Conservation (phyloP, 2,888 invertebrate species). For the Dichetophora obliterata region DNA sequence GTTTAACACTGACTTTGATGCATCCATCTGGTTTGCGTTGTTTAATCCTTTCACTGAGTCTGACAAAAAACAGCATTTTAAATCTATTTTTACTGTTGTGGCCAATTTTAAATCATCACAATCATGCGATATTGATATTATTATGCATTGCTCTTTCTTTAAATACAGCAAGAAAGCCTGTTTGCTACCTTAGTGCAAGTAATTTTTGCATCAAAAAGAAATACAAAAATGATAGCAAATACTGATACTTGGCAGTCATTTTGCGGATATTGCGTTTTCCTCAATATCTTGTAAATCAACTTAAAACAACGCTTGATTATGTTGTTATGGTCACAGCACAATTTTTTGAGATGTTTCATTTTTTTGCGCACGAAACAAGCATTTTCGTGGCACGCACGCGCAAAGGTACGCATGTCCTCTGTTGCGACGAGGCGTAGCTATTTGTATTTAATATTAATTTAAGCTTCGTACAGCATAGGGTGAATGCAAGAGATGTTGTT, state of each 20-base stretch:
- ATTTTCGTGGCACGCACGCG: not conserved
- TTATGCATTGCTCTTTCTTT: too few relatives aligned
- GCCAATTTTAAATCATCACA: too few relatives aligned
- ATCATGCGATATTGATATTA: too few relatives aligned
- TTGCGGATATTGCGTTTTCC: not conserved
- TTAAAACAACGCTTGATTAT: slow-evolving; percentile 1
- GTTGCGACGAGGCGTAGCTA: slow-evolving; percentile 8
- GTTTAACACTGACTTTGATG: too few relatives aligned
- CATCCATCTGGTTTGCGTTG: too few relatives aligned
- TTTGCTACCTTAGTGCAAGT: too few relatives aligned
- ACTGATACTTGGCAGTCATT: not conserved
- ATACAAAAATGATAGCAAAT: not conserved
- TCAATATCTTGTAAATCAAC: not conserved
- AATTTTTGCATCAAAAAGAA: not conserved
- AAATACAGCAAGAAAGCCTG: too few relatives aligned
- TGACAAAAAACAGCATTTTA: too few relatives aligned
- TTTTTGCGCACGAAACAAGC: not conserved
- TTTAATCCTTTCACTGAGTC: too few relatives aligned
- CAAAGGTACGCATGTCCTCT: not conserved
- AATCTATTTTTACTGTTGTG: too few relatives aligned
- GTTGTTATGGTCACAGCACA: slow-evolving; percentile 19
- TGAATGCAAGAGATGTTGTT: not conserved
- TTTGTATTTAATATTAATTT: slow-evolving; percentile 31
- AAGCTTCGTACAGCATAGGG: not conserved
- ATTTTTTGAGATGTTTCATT: not conserved